phyloP scores from a whole-genome alignment of 1,140 invertebrate genomes.

The Cyclina sinensis region DNA sequence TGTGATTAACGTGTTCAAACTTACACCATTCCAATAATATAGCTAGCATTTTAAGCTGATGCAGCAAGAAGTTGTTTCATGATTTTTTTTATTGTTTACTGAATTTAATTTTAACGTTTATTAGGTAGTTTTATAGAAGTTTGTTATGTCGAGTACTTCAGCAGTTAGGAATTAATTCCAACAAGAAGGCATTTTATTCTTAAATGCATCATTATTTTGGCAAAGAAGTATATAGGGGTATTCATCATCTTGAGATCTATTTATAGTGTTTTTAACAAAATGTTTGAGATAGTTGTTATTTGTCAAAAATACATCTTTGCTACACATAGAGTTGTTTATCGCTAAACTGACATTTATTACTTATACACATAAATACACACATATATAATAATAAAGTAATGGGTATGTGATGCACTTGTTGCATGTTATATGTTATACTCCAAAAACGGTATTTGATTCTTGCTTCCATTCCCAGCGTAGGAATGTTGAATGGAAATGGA shows the following conservation, averaged over 20 bases:
- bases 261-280: constrained; percentile 31
- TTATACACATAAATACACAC: constrained; percentile 34
- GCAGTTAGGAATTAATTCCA: constrained; percentile 22
- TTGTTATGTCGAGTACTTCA: constrained; percentile 27
- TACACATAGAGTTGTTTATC: constrained; percentile 29
- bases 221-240: constrained; percentile 24
- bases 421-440: constrained; percentile 28
- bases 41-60: constrained; percentile 28
- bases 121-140: constrained; percentile 29
- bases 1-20: constrained; percentile 23
- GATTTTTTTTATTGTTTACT: constrained; percentile 35
- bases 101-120: constrained; percentile 36
- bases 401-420: constrained; percentile 28
- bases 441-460: constrained; percentile 33
- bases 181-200: constrained; percentile 34
- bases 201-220: constrained; percentile 24
- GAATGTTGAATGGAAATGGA: constrained; percentile 33
- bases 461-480: constrained; percentile 26
- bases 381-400: constrained; percentile 37
- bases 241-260: constrained; percentile 9
- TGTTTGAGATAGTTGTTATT: constrained; percentile 23
- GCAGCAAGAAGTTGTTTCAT: constrained; percentile 32
- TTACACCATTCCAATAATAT: constrained; percentile 35
- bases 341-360: constrained; percentile 28
- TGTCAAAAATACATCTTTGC: constrained; percentile 28